Percentiles rank a stretch among this genome's conserved stretches.
These are phyloP conservation scores for Clupea harengus DNA, from an alignment of 2,113 vertebrate genomes.

Conservation along the genomic window DNA sequence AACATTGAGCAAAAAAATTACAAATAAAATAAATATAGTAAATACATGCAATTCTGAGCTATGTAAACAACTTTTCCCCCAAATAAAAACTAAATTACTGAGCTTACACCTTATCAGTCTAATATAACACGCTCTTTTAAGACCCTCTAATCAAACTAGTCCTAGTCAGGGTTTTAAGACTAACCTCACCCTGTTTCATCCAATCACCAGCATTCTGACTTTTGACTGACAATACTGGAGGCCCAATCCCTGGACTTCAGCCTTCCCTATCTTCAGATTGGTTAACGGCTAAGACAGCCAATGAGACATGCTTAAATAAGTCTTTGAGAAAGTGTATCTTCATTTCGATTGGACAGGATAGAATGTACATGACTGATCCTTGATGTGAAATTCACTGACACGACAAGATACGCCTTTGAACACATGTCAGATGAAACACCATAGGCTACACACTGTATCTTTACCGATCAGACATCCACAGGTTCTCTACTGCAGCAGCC, in stretches of 20 bases:
- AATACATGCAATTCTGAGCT: not conserved
- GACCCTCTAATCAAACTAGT: too few species aligned
- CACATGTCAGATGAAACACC: not conserved
- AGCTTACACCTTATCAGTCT: not conserved
- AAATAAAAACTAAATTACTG: not conserved
- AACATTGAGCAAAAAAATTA: not conserved
- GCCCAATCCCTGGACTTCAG: not conserved
- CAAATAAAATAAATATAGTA: not conserved
- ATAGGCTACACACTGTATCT: not conserved
- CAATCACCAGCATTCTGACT: not conserved
- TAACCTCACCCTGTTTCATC: not conserved
- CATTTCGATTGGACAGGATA: not conserved
- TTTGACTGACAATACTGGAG: not conserved
- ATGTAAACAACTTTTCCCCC: not conserved
- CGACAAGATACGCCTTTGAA: not conserved
- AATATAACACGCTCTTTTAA: not conserved
- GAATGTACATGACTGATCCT: not conserved
- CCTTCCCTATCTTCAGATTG: not conserved
- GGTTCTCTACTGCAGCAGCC: constrained; percentile 19
- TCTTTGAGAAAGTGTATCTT: not conserved
- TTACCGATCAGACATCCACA: constrained; percentile 20
- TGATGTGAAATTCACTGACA: not conserved
- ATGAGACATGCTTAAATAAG: not conserved
- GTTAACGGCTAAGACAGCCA: not conserved
- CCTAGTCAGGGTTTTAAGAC: not conserved